Conservation (phyloP, 2,113 vertebrate species). For the Heterotis niloticus region DNA sequence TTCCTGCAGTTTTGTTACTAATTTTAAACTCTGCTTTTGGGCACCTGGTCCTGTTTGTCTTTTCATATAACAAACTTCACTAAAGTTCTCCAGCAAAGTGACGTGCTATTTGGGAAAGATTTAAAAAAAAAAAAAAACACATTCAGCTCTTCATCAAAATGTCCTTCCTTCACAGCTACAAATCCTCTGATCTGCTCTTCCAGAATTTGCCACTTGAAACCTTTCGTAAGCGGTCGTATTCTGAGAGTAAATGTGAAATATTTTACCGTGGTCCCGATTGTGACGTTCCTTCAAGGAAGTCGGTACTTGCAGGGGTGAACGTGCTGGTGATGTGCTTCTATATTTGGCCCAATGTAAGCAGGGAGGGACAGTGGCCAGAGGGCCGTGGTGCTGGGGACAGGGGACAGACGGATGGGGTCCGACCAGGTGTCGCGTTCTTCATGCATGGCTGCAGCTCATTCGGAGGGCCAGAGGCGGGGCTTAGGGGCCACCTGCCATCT, state of each 20-base stretch:
- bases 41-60: too few relatives aligned
- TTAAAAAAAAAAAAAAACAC: too few relatives aligned
- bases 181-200: background rate
- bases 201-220: background rate
- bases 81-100: too few relatives aligned
- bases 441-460: conserved; percentile 15
- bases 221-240: background rate
- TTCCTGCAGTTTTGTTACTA: too few relatives aligned
- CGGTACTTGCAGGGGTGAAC: background rate
- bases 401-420: background rate
- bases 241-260: too few relatives aligned
- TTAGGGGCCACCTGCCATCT: conserved; percentile 15
- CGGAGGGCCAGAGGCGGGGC: background rate
- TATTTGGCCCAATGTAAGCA: background rate
- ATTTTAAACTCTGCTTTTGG: too few relatives aligned
- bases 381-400: background rate
- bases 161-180: background rate
- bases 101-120: too few relatives aligned
- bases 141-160: too few relatives aligned
- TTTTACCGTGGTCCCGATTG: too few relatives aligned
- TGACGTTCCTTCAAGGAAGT: background rate
- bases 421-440: conserved; percentile 17
- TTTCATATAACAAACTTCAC: too few relatives aligned
- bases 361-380: background rate
- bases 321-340: background rate